These are phyloP conservation scores for Drosophila sproati DNA, from an alignment of 1,140 invertebrate genomes.

Conservation along the genomic window DNA sequence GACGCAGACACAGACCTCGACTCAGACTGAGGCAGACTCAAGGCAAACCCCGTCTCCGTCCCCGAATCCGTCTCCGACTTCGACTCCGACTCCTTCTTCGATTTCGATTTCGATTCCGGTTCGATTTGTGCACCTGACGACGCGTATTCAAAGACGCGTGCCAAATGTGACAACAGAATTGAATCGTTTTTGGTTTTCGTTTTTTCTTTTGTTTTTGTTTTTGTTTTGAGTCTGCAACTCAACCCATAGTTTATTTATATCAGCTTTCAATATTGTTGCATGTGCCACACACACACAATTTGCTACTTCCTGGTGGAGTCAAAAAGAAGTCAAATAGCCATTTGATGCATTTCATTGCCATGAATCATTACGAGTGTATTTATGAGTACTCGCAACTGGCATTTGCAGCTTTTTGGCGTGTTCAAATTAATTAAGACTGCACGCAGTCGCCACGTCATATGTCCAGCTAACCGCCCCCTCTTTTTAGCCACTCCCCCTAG, in stretches of 20 bases:
- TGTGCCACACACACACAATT: slow-evolving; percentile 3
- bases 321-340: slow-evolving; percentile 41
- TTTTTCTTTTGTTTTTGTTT: too few species aligned
- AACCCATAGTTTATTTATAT: background rate
- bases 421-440: slow-evolving; percentile 72
- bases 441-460: slow-evolving; percentile 62
- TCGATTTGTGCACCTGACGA: slow-evolving; percentile 63
- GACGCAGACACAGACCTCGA: slow-evolving; percentile 2
- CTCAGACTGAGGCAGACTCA: slow-evolving; percentile 23
- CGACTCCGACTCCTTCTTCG: slow-evolving; percentile 17
- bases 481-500: background rate
- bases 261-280: slow-evolving; percentile 23
- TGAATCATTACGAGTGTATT: slow-evolving; percentile 75
- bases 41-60: slow-evolving; percentile 7
- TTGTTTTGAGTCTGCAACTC: too few species aligned
- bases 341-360: slow-evolving; percentile 66
- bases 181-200: too few species aligned
- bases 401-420: slow-evolving; percentile 77
- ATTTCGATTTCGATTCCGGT: slow-evolving; percentile 23
- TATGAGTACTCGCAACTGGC: slow-evolving; percentile 66
- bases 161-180: slow-evolving; percentile 68
- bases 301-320: slow-evolving; percentile 9
- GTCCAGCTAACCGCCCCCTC: slow-evolving; percentile 5
- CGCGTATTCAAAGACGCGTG: slow-evolving; percentile 68
- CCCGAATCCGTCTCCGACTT: slow-evolving; percentile 14